A percentile compares a stretch with the other conserved stretches of the same genome.
Evolutionary conservation across 2,888 invertebrate genomes (phyloP).

Genomic region (Blastobasis adustella): DNA sequence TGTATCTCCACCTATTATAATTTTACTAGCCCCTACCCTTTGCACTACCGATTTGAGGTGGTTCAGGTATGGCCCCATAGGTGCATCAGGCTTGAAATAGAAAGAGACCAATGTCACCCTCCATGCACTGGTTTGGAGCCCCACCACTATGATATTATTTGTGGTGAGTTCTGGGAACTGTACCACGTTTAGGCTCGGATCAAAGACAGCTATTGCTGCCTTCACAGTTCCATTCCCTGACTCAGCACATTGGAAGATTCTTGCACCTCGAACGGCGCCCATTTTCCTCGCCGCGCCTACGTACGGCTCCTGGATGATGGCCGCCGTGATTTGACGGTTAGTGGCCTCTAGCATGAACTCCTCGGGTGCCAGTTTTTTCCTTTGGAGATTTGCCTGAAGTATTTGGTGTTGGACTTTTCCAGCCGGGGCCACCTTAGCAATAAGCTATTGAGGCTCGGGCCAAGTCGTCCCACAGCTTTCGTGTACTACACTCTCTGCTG

Average conservation of each 20-base stretch:
- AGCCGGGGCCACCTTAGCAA: not conserved
- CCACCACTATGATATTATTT: not conserved
- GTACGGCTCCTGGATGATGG: not conserved
- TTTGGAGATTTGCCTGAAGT: not conserved
- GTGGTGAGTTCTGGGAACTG: not conserved
- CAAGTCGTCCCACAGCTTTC: not conserved
- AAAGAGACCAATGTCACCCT: not conserved
- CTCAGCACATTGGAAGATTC: not conserved
- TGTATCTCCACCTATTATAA: not conserved
- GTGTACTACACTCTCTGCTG: not conserved
- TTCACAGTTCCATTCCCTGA: not conserved
- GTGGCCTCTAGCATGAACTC: not conserved
- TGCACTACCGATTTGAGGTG: not conserved
- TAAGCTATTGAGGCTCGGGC: not conserved
- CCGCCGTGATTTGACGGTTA: not conserved
- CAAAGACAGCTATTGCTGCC: not conserved
- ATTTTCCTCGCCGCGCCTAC: not conserved
- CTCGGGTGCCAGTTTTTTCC: not conserved
- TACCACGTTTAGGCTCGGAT: not conserved
- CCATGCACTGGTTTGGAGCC: not conserved
- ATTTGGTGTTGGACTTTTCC: not conserved
- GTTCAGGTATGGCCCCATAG: not conserved
- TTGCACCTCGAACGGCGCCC: not conserved
- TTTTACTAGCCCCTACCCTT: not conserved
- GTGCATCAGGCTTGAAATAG: not conserved